phyloP scores from a whole-genome alignment of 92 coral and sea anemone species.

The Palythoa grandis region DNA sequence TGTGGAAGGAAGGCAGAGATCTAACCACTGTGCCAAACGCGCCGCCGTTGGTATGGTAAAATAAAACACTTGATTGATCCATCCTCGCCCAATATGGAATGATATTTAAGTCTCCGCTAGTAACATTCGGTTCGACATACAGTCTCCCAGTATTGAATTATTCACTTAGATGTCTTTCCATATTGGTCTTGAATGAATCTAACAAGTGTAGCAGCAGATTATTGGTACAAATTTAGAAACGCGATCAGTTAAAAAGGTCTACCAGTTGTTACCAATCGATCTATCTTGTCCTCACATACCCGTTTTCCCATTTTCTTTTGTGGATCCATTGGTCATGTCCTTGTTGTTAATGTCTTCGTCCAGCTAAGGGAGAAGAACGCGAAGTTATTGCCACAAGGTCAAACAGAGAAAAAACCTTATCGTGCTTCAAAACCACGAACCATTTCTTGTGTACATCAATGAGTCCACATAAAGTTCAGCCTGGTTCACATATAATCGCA shows the following conservation, averaged over 20 bases:
- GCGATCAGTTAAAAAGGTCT: neutral
- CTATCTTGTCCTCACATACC: neutral
- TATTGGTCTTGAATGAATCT: neutral
- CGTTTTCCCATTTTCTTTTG: conserved; percentile 30
- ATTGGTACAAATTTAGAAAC: neutral
- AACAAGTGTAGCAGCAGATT: neutral
- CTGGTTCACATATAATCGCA: too few relatives aligned
- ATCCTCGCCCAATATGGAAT: too few relatives aligned
- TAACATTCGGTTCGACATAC: too few relatives aligned
- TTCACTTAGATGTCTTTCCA: neutral
- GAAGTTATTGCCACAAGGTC: neutral
- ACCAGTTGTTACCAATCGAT: neutral
- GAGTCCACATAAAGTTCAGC: too few relatives aligned
- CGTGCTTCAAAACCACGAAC: too few relatives aligned
- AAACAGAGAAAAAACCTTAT: too few relatives aligned
- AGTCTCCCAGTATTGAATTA: neutral
- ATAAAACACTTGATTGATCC: too few relatives aligned
- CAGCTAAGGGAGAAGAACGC: neutral
- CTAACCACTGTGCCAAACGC: too few relatives aligned
- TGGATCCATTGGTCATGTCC: conserved; percentile 28
- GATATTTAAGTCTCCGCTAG: too few relatives aligned
- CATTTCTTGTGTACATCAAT: too few relatives aligned
- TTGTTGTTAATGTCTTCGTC: neutral
- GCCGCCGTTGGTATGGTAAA: too few relatives aligned
- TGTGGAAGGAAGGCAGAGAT: too few relatives aligned